phyloP scores from a whole-genome alignment of 1,140 invertebrate species.

The Rhagoletis zephyria region DNA sequence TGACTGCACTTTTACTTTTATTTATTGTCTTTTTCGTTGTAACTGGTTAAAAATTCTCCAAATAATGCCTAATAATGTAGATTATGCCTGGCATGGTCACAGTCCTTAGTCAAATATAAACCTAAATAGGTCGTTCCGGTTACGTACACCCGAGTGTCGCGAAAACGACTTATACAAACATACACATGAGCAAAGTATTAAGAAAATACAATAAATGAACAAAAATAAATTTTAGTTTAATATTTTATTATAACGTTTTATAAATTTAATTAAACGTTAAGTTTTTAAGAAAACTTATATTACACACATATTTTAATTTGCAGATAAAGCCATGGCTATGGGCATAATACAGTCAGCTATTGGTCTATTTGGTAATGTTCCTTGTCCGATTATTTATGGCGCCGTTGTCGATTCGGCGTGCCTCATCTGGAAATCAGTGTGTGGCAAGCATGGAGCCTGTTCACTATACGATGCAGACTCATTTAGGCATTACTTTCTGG shows the following conservation, averaged over 20 bases:
- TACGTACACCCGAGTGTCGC: too few species aligned
- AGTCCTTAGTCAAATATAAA: too few species aligned
- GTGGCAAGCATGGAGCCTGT: conserved; percentile 86
- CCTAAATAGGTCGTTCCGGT: too few species aligned
- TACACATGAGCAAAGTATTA: too few species aligned
- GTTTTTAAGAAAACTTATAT: background rate
- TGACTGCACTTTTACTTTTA: too few species aligned
- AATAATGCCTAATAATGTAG: too few species aligned
- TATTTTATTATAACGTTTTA: background rate
- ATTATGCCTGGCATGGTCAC: too few species aligned
- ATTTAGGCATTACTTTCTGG: conserved; percentile 84
- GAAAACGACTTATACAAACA: too few species aligned
- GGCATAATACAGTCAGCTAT: conserved; percentile 94
- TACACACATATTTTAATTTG: background rate
- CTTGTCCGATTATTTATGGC: conserved; percentile 93
- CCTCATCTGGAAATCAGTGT: conserved; percentile 87
- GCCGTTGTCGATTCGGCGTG: conserved; percentile 93
- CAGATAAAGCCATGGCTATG: conserved; percentile 93
- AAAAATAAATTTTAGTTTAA: too few species aligned
- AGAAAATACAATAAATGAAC: too few species aligned
- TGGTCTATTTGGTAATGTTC: conserved; percentile 92
- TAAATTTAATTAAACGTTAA: background rate
- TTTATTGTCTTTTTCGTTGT: too few species aligned
- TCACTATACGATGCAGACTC: conserved; percentile 87
- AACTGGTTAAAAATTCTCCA: too few species aligned